Evolutionary conservation across 2,797 vertebrate species (phyloP).

Genomic region (Acanthurus tractus): DNA sequence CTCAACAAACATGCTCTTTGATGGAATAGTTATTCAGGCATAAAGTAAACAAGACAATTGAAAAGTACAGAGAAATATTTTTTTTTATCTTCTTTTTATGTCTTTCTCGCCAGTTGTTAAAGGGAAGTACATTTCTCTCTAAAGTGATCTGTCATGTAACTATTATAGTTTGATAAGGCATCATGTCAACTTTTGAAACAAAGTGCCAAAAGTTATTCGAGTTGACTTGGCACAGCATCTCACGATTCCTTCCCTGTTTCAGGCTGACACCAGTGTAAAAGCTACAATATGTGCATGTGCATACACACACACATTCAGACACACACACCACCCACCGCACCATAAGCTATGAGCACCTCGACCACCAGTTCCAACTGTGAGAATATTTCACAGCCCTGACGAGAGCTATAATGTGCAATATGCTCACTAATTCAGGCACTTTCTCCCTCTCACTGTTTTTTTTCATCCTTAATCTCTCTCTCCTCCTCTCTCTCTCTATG

Average conservation of each 20-base stretch:
- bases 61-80: neutral
- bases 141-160: neutral
- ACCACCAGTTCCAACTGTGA: constrained; percentile 63
- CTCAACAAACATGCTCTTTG: neutral
- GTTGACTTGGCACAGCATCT: constrained; percentile 14
- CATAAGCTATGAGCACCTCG: constrained; percentile 67
- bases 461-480: constrained; percentile 63
- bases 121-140: neutral
- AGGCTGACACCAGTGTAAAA: constrained; percentile 47
- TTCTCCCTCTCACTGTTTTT: constrained; percentile 33
- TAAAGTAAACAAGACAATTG: constrained; percentile 28
- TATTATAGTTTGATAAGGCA: neutral
- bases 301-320: constrained; percentile 26
- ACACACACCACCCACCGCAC: constrained; percentile 46
- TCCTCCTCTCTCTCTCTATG: constrained; percentile 39
- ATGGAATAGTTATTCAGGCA: constrained; percentile 2
- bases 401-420: constrained; percentile 77
- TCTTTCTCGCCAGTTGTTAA: constrained; percentile 1
- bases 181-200: neutral
- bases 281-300: constrained; percentile 49
- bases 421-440: constrained; percentile 68
- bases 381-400: constrained; percentile 73
- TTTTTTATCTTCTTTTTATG: neutral
- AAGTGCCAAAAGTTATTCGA: constrained; percentile 18
- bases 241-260: neutral